Conservation (phyloP, 1,140 invertebrate genomes). For the Diploscapter pachys region DNA sequence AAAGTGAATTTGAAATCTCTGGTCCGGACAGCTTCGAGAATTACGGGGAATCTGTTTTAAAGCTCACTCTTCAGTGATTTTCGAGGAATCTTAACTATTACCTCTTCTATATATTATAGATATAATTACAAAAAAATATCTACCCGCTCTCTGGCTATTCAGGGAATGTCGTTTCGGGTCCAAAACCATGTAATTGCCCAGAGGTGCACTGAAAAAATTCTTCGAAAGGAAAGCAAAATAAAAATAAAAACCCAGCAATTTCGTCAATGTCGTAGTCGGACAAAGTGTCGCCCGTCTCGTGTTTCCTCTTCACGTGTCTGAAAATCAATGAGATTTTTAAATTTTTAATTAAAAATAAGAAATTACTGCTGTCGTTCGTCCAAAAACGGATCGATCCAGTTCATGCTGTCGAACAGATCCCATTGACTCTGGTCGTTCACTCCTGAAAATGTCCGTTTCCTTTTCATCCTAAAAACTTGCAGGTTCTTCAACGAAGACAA, state of each 20-base stretch:
- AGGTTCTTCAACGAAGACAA: no score
- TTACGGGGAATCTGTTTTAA: no score
- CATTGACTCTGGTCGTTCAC: slow-evolving; percentile 25
- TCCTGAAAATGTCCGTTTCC: slow-evolving; percentile 1
- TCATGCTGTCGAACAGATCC: slow-evolving; percentile 32
- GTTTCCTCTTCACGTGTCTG: slow-evolving; percentile 20
- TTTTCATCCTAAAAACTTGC: background rate
- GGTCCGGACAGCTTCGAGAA: no score
- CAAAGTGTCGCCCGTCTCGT: slow-evolving; percentile 2
- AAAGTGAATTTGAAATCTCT: no score
- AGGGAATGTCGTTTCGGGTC: no score
- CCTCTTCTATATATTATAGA: no score
- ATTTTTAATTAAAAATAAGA: background rate
- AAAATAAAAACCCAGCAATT: slow-evolving; percentile 7
- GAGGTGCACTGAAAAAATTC: no score
- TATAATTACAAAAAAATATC: no score
- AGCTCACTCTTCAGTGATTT: no score
- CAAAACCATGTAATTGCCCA: no score
- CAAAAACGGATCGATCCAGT: slow-evolving; percentile 39
- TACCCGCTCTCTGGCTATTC: no score
- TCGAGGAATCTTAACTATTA: no score
- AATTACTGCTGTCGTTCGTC: slow-evolving; percentile 31
- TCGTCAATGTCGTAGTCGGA: slow-evolving; percentile 18
- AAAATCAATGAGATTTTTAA: background rate
- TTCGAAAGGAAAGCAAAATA: background rate